Percentiles rank a stretch among this genome's conserved stretches.
Evolutionary conservation across 2,113 vertebrate species (phyloP).

Genomic region (Eptatretus burgeri): DNA sequence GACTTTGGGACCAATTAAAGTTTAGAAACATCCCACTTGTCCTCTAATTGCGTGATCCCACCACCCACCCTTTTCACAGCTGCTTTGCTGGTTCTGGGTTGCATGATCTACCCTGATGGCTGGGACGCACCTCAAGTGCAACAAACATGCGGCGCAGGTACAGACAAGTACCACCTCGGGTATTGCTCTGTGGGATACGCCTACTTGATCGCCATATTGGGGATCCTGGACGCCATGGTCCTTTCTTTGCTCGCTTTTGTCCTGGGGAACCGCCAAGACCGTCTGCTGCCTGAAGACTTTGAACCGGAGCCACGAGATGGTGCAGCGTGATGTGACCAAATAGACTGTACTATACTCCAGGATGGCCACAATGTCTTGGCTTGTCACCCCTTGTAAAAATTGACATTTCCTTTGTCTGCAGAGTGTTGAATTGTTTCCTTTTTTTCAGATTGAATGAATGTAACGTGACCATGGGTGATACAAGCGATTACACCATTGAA

Average conservation of each 20-base stretch:
- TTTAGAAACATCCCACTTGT: no score
- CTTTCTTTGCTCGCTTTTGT: constrained; percentile 76
- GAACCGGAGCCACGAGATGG: constrained; percentile 15
- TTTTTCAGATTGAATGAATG: no score
- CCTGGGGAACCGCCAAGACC: constrained; percentile 58
- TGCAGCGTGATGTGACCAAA: no score
- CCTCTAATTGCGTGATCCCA: background rate
- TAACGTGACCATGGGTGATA: no score
- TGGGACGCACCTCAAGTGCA: constrained; percentile 64
- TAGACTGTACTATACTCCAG: no score
- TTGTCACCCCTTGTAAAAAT: no score
- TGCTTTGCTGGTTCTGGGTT: constrained; percentile 57
- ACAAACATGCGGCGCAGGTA: constrained; percentile 64
- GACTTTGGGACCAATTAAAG: no score
- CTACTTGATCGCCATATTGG: constrained; percentile 66
- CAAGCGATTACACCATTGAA: no score
- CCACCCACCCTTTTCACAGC: constrained; percentile 21
- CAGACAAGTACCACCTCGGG: constrained; percentile 48
- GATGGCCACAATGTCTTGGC: no score
- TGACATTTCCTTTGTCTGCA: no score
- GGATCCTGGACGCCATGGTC: constrained; percentile 66
- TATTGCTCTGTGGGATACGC: constrained; percentile 72
- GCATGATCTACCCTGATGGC: constrained; percentile 62
- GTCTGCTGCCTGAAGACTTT: constrained; percentile 48
- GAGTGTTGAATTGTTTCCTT: no score